Evolutionary conservation across 2,888 invertebrate genomes (phyloP).

Genomic region (Phyllotreta striolata): DNA sequence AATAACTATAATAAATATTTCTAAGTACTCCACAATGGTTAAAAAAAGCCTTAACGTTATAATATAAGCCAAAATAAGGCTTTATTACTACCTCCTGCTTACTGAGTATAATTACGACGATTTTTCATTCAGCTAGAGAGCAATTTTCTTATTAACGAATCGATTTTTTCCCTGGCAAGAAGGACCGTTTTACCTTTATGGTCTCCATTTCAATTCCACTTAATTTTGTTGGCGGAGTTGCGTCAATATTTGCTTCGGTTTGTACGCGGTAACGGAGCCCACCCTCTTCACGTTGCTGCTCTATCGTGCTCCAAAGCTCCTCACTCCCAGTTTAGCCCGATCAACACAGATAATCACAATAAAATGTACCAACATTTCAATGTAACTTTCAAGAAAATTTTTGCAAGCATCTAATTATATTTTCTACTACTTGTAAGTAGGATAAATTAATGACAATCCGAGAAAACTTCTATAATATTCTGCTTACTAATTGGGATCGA

Average conservation of each 20-base stretch:
- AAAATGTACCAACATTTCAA: too few species aligned
- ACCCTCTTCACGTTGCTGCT: conserved; percentile 33
- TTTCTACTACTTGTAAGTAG: not conserved
- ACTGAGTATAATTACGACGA: not conserved
- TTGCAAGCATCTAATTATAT: not conserved
- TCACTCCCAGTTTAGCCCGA: conserved; percentile 19
- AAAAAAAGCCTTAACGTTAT: too few species aligned
- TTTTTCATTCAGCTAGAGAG: not conserved
- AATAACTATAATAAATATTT: too few species aligned
- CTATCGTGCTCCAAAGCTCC: conserved; percentile 23
- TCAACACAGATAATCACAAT: conserved; percentile 4
- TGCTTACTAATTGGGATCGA: not conserved
- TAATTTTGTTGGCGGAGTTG: conserved; percentile 63
- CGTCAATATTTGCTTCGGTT: conserved; percentile 62
- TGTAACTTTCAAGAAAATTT: not conserved
- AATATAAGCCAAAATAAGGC: too few species aligned
- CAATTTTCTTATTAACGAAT: conserved; percentile 22
- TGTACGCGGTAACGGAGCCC: conserved; percentile 55
- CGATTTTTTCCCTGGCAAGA: conserved; percentile 18
- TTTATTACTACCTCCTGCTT: conserved; percentile 1
- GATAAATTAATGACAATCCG: not conserved
- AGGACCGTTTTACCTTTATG: conserved; percentile 59
- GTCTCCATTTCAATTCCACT: conserved; percentile 64
- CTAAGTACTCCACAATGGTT: too few species aligned
- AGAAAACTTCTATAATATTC: not conserved